These are phyloP conservation scores for Urechis unicinctus DNA, from an alignment of 2,888 invertebrate species.

Conservation along the genomic window DNA sequence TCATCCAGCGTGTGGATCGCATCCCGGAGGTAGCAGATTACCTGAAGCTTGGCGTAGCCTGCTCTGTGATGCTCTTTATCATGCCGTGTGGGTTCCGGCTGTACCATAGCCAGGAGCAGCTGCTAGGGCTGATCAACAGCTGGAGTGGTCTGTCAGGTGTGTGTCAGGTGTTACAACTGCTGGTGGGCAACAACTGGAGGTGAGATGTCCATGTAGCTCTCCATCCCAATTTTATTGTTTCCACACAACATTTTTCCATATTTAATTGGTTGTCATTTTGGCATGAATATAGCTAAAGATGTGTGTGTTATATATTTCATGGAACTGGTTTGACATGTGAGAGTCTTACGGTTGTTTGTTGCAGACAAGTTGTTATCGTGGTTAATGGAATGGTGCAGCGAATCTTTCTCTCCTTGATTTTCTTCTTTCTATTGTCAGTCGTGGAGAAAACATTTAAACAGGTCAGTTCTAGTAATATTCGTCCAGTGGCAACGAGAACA, in stretches of 20 bases:
- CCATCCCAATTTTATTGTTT: no score
- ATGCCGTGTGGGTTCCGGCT: constrained; percentile 37
- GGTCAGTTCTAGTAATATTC: no score
- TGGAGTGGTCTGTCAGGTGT: background rate
- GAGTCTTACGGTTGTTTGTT: no score
- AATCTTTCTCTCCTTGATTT: constrained; percentile 59
- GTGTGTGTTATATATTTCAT: no score
- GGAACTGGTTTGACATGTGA: no score
- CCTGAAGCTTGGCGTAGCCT: constrained; percentile 58
- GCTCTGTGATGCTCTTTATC: constrained; percentile 35
- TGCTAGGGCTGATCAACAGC: constrained; percentile 7
- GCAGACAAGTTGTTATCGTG: constrained; percentile 36
- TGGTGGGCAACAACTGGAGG: constrained; percentile 21
- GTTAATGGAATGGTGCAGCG: constrained; percentile 43
- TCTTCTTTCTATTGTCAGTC: constrained; percentile 86
- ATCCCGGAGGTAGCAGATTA: constrained; percentile 70
- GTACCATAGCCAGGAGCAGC: constrained; percentile 24
- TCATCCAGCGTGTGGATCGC: constrained; percentile 62
- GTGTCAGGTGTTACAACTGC: constrained; percentile 3
- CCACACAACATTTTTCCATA: no score
- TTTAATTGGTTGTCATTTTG: no score
- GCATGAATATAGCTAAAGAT: no score
- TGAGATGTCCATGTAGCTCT: background rate
- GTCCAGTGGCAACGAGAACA: no score
- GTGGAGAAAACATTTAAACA: constrained; percentile 91